Conservation (phyloP, 2,113 vertebrate species). For the Chloropsis hardwickii region DNA sequence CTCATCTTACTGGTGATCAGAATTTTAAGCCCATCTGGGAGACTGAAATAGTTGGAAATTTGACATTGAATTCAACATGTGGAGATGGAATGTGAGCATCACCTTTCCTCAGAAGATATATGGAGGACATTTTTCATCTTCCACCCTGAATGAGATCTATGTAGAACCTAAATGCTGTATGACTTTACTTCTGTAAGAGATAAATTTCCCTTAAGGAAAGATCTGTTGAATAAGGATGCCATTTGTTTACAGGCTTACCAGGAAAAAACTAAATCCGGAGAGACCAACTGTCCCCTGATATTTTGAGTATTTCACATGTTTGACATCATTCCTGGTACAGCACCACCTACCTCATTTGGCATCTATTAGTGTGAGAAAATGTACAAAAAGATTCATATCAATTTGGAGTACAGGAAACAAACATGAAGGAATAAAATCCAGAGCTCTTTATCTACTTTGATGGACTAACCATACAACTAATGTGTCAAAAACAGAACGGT, state of each 20-base stretch:
- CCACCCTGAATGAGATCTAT: background rate
- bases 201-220: background rate
- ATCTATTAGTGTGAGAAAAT: background rate
- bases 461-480: background rate
- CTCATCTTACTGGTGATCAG: background rate
- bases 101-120: background rate
- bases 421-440: background rate
- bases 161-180: background rate
- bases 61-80: fast-evolving
- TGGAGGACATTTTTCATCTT: background rate
- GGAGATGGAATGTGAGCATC: background rate
- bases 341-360: background rate
- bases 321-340: background rate
- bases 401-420: background rate
- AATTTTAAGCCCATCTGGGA: background rate
- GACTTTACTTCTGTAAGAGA: background rate
- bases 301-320: background rate
- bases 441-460: background rate
- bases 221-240: background rate
- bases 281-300: background rate
- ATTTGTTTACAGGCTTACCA: background rate
- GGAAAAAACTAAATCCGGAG: background rate
- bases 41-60: background rate
- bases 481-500: fast-evolving
- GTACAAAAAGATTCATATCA: background rate